These are phyloP conservation scores for Terrapene triunguis DNA, from an alignment of 2,113 vertebrate species.

Conservation along the genomic window DNA sequence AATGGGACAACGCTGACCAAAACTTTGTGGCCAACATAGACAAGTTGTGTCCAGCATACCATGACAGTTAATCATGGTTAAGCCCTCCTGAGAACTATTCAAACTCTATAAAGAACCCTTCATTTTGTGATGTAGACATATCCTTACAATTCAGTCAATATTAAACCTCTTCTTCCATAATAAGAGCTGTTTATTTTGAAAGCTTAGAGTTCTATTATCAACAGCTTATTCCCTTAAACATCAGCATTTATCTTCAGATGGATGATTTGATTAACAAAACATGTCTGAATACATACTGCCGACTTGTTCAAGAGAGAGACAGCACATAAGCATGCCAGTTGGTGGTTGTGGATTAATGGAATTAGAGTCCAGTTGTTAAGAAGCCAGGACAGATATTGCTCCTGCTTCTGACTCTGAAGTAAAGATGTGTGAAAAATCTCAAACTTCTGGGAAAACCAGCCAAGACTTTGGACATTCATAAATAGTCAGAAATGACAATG, in stretches of 20 bases:
- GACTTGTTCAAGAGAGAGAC: not conserved
- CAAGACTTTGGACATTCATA: no score
- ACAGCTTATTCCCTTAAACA: not conserved
- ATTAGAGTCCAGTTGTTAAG: not conserved
- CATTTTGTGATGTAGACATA: fast-evolving
- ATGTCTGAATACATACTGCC: not conserved
- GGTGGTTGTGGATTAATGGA: not conserved
- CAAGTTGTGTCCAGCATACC: fast-evolving
- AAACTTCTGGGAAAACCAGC: not conserved
- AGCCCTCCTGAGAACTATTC: not conserved
- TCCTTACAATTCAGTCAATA: not conserved
- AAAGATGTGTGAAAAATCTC: not conserved
- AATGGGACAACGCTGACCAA: not conserved
- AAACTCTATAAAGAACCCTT: not conserved
- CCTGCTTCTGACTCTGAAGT: not conserved
- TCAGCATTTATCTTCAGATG: not conserved
- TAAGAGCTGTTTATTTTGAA: not conserved
- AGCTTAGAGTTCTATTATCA: not conserved
- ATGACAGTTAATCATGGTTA: not conserved
- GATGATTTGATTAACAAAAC: not conserved
- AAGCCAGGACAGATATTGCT: not conserved
- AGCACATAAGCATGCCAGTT: not conserved
- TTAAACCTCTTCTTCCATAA: not conserved
- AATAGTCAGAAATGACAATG: no score
- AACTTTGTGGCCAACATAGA: not conserved